Percentiles rank a stretch among this genome's conserved stretches.
Conservation (phyloP, 2,888 invertebrate genomes). For the Apamea epomidion region DNA sequence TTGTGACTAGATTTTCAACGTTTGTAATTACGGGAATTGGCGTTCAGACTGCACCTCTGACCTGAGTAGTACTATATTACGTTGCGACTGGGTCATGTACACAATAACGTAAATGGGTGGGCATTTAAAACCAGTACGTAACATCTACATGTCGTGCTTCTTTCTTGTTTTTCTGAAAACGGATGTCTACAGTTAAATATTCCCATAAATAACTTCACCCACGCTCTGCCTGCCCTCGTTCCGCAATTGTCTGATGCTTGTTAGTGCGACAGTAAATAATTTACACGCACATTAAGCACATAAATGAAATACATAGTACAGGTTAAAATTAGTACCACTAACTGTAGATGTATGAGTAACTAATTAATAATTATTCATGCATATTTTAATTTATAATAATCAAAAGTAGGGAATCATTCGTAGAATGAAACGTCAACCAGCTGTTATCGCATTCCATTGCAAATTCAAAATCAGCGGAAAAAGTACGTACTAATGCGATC, state of each 20-base stretch:
- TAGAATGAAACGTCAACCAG: slow-evolving; percentile 46
- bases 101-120: not conserved
- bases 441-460: slow-evolving; percentile 35
- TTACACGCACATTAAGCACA: not conserved
- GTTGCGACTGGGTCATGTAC: not conserved
- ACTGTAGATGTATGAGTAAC: too few relatives aligned
- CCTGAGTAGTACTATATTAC: too few relatives aligned
- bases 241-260: not conserved
- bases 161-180: not conserved
- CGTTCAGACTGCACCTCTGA: too few relatives aligned
- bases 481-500: slow-evolving; percentile 8
- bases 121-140: not conserved
- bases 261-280: not conserved
- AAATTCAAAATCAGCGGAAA: slow-evolving; percentile 5
- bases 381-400: not conserved
- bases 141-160: not conserved
- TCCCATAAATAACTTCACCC: slow-evolving; percentile 11
- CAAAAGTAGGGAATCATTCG: not conserved
- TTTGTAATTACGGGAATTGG: too few relatives aligned
- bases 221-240: slow-evolving; percentile 1
- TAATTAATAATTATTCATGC: too few relatives aligned
- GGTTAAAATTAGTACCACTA: not conserved
- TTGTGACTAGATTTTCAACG: too few relatives aligned
- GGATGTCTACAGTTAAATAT: slow-evolving; percentile 4
- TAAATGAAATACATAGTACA: not conserved